Base-by-base conservation (phyloP, 2,797 vertebrate species). In the Masticophis lateralis region DNA sequence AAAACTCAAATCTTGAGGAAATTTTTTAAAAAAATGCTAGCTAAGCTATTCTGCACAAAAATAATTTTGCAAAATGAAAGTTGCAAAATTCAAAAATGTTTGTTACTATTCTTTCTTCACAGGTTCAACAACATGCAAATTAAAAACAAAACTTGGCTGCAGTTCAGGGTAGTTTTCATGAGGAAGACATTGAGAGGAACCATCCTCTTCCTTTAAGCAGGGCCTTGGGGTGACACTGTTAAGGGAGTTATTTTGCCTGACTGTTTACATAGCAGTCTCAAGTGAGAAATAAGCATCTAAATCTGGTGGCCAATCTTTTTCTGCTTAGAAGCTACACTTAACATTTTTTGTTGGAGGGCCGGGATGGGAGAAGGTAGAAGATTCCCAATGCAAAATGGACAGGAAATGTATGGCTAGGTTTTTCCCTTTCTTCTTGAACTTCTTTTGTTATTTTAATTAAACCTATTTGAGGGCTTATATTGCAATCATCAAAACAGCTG, bases 101-200 rank as follows among this genome's bases (percentile, higher is more conserved):
- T 66, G 74, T 16, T 86, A 79, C 79, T 92, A 93, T 88, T 89
- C 47, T 66, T 90, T 61, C 51, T 89, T 43, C 86, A 69, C n/a
- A 27, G 37, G 63, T 20, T 83, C 12, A 51, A 20, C 55, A 32
- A 61, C 6, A 60, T 25, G 37, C n/a, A 37, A 27, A 10, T 66
- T 90, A 55, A 90, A 91, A 66, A 79, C 8, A 43, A 53, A 79
- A 37, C 51, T 53, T 91, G 61, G 37, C 83, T 53, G 14, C 7
- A 5, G 10, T 13, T 27, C 63, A 79, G 8, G 14, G 28, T 7
- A 83, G 5, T 9, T 9, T 11, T 12, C 0, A 0, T 4, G 18
- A 27, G 37, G 11, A 14, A 61, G 5, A n/a, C 18, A 87, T 88
- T 55, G n/a, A 60, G 13, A 37, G 11, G 51, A n/a, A 47, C 1